Percentiles rank a stretch among this genome's conserved stretches.
Conservation (phyloP, 2,113 vertebrate species). For the Riparia riparia region DNA sequence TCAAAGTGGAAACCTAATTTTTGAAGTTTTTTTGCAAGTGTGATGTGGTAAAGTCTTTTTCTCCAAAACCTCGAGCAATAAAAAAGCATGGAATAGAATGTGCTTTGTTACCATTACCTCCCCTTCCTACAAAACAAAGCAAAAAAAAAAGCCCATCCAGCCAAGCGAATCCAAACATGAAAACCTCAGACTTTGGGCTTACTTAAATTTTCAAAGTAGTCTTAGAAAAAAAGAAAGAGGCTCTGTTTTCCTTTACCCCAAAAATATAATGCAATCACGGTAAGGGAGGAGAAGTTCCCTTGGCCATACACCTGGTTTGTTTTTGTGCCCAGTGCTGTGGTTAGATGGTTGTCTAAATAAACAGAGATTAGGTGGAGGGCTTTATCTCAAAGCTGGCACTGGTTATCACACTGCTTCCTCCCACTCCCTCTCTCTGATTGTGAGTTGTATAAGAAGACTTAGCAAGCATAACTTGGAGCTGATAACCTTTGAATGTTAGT, state of each 20-base stretch:
- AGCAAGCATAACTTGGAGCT: conserved; percentile 69
- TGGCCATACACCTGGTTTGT: conserved; percentile 45
- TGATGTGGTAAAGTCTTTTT: background rate
- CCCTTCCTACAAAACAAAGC: background rate
- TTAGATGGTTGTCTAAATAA: conserved; percentile 77
- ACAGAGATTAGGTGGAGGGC: conserved; percentile 75
- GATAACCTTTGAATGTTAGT: conserved; percentile 75
- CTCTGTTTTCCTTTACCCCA: conserved; percentile 31
- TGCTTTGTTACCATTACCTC: background rate
- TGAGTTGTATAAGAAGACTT: conserved; percentile 79
- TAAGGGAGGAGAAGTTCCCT: conserved; percentile 27
- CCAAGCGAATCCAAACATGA: background rate
- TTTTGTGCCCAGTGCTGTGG: conserved; percentile 2
- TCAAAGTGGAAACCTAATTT: background rate
- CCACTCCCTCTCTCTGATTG: conserved; percentile 77
- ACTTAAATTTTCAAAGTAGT: conserved; percentile 43
- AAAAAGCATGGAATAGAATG: background rate
- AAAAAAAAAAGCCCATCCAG: background rate
- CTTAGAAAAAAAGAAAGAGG: background rate
- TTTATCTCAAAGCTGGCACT: conserved; percentile 80
- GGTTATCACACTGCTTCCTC: conserved; percentile 78
- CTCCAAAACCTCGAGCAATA: background rate
- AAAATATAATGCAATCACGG: background rate
- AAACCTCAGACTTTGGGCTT: background rate
- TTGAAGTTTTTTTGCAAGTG: background rate